phyloP scores from a whole-genome alignment of 92 coral and sea anemone species.

The Anthopleura xanthogrammica region DNA sequence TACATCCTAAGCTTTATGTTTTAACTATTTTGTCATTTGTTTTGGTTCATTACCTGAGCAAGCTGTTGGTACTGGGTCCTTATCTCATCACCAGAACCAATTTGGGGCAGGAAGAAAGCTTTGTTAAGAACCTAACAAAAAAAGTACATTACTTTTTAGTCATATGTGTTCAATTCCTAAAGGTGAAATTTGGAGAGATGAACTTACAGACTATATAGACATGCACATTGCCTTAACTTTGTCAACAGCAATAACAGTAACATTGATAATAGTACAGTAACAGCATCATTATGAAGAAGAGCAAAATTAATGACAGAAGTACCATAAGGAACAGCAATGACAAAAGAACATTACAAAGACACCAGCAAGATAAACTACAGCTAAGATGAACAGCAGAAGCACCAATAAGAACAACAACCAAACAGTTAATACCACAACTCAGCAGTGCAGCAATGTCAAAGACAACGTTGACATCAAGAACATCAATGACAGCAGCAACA shows the following conservation, averaged over 20 bases:
- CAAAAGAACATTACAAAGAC: neutral
- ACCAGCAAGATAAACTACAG: neutral
- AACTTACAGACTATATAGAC: slow-evolving; percentile 1
- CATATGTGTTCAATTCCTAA: neutral
- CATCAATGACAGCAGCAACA: too few relatives aligned
- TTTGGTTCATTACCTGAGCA: slow-evolving; percentile 69
- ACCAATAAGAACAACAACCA: too few relatives aligned
- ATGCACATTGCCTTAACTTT: neutral
- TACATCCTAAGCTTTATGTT: neutral
- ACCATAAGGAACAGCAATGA: neutral
- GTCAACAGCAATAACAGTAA: neutral
- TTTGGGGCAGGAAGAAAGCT: slow-evolving; percentile 88
- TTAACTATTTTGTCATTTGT: neutral
- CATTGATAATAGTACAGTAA: neutral
- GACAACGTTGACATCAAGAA: too few relatives aligned
- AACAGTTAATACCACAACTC: too few relatives aligned
- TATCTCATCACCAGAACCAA: slow-evolving; percentile 96
- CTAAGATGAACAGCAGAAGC: neutral
- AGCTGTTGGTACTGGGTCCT: slow-evolving; percentile 96
- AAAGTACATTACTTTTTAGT: neutral
- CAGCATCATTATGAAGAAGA: neutral
- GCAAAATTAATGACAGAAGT: neutral
- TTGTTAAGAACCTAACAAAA: slow-evolving; percentile 77
- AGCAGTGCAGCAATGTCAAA: too few relatives aligned
- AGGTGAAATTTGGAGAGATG: neutral